Conservation (phyloP, 2,113 vertebrate genomes). For the Sminthopsis crassicaudata region DNA sequence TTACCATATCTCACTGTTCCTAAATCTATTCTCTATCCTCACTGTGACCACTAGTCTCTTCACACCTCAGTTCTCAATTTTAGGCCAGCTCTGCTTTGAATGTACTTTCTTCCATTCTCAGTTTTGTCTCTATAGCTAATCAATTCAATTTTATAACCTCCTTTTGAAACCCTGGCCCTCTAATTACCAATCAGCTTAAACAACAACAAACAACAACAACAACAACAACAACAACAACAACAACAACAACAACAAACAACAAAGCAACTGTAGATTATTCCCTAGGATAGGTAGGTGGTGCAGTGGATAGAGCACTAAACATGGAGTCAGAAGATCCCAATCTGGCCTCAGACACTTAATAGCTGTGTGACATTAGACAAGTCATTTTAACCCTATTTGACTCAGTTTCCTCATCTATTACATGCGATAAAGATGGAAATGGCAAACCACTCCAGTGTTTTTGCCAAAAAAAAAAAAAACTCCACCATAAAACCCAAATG, state of each 20-base stretch:
- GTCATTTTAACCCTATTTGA: background rate
- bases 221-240: background rate
- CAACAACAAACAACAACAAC: too few species aligned
- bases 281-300: background rate
- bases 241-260: too few species aligned
- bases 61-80: background rate
- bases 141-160: background rate
- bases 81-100: background rate
- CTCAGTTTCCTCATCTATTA: background rate
- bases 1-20: background rate
- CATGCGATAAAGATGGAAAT: background rate
- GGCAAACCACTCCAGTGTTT: background rate
- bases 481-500: background rate
- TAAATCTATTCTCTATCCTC: background rate
- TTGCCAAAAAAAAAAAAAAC: background rate
- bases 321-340: background rate
- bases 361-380: background rate
- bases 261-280: background rate
- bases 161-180: background rate
- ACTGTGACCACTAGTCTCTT: background rate
- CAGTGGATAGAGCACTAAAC: background rate
- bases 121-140: background rate
- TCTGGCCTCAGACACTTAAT: background rate
- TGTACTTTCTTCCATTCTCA: background rate
- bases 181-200: background rate